Evolutionary conservation across 1,140 invertebrate genomes (phyloP).

Genomic region (Drosophila sp.): DNA sequence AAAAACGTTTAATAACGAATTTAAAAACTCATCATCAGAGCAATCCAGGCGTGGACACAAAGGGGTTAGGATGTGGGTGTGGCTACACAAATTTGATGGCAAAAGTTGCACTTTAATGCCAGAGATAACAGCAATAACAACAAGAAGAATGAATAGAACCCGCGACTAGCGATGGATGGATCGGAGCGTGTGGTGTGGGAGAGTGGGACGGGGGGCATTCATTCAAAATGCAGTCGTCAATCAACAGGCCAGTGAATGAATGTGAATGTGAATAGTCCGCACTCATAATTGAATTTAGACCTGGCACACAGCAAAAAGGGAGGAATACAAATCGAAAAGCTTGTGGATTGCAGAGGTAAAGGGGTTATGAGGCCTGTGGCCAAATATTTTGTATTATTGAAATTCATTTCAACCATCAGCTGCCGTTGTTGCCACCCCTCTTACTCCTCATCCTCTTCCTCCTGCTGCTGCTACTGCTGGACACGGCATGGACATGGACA

Average conservation of each 20-base stretch:
- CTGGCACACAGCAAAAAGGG: conserved; percentile 9
- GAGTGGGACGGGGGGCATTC: conserved; percentile 17
- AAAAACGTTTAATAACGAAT: conserved; percentile 78
- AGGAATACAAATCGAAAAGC: background rate
- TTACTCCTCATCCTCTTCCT: too few relatives aligned
- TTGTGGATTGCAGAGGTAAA: background rate
- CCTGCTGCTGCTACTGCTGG: background rate
- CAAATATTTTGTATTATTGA: conserved; percentile 64
- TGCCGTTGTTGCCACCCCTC: background rate
- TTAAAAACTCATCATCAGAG: conserved; percentile 71
- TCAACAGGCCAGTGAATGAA: conserved; percentile 42
- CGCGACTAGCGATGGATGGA: conserved; percentile 5
- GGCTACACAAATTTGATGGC: conserved; percentile 27
- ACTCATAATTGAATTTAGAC: conserved; percentile 74
- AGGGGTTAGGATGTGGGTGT: background rate
- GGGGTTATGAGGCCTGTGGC: conserved; percentile 31
- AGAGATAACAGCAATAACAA: conserved; percentile 24
- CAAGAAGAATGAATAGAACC: conserved; percentile 17
- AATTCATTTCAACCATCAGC: conserved; percentile 58
- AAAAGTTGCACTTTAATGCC: conserved; percentile 61
- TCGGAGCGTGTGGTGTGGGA: conserved; percentile 31
- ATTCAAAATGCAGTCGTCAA: conserved; percentile 68
- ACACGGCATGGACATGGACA: conserved; percentile 13
- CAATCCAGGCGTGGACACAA: conserved; percentile 14
- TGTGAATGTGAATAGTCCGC: conserved; percentile 35